Evolutionary conservation across 2,113 vertebrate species (phyloP), one percentile per base, ranked within the genome.

Genomic region (Cairina moschata): DNA sequence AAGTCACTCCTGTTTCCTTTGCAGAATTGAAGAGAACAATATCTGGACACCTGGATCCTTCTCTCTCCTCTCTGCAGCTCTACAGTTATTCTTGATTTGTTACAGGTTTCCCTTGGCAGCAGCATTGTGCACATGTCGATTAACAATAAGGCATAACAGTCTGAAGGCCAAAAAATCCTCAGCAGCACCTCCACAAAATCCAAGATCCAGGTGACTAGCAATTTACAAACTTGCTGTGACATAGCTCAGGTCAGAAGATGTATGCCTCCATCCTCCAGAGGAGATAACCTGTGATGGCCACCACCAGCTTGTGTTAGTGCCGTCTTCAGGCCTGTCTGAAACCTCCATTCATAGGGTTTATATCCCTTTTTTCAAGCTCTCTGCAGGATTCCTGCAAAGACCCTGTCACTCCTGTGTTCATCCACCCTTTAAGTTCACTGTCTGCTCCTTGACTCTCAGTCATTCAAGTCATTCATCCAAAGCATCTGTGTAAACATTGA

Each of bases 381-480:
- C 42, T 58, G 13, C 34, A 34, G 46, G 46, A 46, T 46, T 46
- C 46, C 46, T 46, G 46, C 46, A 46, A 36, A 77, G 42, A 28
- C 16, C 2, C 0, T 26, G 11, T 71, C 79, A 48, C 36, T 82
- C 71, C 25, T 0, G 0, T 67, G 56, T n/a, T 79, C 40, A 56
- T 59, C 36, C 23, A 62, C 31, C 32, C 71, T 56, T 32, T 21
- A 62, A 54, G 38, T 32, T 17, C 40, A 62, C 22, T 11, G 44
- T 29, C 55, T 88, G 32, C 73, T 79, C 48, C 50, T 78, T 91
- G 60, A 44, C 44, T 67, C 59, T 22, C 56, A 46, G 42, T 44
- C 42, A 44, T 44, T 44, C 42, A 40, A 40, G 40, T 13, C 40
- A 40, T 40, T 40, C 40, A 40, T 40, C 40, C 40, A 40, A 40